Conservation (phyloP, 2,888 invertebrate genomes). For the Siphlonurus alternatus region DNA sequence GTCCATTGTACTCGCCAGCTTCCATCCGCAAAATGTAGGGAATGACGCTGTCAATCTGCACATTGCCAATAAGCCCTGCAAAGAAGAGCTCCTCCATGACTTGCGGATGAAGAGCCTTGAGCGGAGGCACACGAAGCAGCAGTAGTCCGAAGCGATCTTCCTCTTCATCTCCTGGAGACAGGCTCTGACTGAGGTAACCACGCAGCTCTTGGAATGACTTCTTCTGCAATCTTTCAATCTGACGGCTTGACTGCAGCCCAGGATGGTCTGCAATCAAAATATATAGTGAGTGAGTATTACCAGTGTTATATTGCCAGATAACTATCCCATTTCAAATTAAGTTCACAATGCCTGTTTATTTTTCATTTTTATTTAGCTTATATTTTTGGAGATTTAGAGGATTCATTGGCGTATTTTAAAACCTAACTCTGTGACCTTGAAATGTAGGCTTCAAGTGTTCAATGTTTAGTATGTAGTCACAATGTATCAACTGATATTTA, state of each 20-base stretch:
- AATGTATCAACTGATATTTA: no score
- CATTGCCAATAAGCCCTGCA: conserved; percentile 75
- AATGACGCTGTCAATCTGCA: conserved; percentile 89
- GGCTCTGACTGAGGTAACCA: conserved; percentile 28
- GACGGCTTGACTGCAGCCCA: conserved; percentile 29
- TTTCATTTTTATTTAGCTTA: no score
- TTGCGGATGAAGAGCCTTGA: conserved; percentile 51
- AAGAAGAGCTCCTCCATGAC: conserved; percentile 86
- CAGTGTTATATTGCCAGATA: no score
- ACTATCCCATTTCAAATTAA: no score
- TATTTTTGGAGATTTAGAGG: no score
- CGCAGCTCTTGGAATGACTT: conserved; percentile 40
- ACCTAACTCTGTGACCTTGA: no score
- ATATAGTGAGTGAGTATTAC: no score
- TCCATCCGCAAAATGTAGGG: conserved; percentile 69
- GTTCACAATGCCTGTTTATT: no score
- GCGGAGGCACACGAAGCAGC: conserved; percentile 49
- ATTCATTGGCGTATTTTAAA: no score
- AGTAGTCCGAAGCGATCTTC: conserved; percentile 41
- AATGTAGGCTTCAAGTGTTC: no score
- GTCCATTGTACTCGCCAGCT: conserved; percentile 21
- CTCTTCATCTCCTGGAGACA: conserved; percentile 30
- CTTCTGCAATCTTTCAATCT: conserved; percentile 42
- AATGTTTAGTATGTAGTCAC: no score
- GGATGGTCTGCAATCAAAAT: conserved; percentile 30